Evolutionary conservation across 1,140 invertebrate genomes (phyloP).

Genomic region (Neuroterus valhalla): DNA sequence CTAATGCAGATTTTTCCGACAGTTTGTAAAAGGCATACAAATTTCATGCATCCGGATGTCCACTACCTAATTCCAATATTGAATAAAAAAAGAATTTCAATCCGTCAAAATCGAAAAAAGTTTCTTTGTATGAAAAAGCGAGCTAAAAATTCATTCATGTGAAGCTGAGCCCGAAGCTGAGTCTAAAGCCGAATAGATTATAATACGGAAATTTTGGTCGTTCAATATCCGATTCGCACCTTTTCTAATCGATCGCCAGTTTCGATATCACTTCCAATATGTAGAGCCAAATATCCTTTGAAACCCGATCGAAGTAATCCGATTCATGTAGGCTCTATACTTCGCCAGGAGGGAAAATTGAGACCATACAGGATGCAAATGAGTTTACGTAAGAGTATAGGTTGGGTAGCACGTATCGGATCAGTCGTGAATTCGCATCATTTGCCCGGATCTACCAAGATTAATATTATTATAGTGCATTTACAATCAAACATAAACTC

Average conservation of each 20-base stretch:
- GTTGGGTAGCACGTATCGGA: neutral
- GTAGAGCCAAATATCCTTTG: conserved; percentile 28
- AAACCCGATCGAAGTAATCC: conserved; percentile 30
- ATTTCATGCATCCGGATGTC: no score
- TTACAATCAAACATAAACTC: neutral
- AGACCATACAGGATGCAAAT: conserved; percentile 30
- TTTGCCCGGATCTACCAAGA: neutral
- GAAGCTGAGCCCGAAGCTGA: no score
- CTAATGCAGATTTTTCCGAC: no score
- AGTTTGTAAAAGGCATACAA: no score
- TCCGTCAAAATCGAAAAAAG: no score
- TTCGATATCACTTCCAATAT: conserved; percentile 29
- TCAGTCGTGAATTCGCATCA: conserved; percentile 18
- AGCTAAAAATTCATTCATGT: no score
- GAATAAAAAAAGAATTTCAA: no score
- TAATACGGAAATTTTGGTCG: neutral
- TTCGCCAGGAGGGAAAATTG: conserved; percentile 11
- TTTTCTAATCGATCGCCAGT: conserved; percentile 29
- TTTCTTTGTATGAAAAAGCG: no score
- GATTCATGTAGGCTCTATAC: conserved; percentile 15
- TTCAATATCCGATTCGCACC: conserved; percentile 19
- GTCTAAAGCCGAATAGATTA: neutral
- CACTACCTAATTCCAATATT: no score
- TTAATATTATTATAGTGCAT: conserved; percentile 5
- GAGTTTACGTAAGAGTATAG: conserved; percentile 11